Evolutionary conservation across 2,113 vertebrate species (phyloP).

Genomic region (Sclerurus mexicanus): DNA sequence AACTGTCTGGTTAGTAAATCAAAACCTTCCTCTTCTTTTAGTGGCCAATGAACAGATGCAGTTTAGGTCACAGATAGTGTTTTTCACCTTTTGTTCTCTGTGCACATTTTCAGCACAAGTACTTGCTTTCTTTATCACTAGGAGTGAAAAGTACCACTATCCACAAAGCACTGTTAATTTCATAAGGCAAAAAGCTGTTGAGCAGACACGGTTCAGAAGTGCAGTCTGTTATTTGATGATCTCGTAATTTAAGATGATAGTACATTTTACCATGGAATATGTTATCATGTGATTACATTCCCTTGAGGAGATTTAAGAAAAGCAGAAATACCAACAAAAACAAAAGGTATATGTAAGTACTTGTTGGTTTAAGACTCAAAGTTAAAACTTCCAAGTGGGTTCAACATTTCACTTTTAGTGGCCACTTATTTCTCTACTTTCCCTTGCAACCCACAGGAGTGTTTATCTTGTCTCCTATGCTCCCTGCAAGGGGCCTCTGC

Average conservation of each 20-base stretch:
- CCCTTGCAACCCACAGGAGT: neutral
- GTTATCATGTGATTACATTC: neutral
- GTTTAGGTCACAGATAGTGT: slow-evolving; percentile 59
- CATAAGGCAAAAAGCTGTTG: neutral
- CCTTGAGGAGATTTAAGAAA: neutral
- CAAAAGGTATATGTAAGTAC: neutral
- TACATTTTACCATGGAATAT: neutral
- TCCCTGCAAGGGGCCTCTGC: neutral
- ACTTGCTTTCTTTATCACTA: neutral
- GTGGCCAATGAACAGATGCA: slow-evolving; percentile 55
- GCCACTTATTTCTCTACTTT: neutral
- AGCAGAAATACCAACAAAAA: neutral
- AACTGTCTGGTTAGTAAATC: slow-evolving; percentile 68
- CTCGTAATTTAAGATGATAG: neutral
- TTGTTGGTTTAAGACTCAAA: neutral
- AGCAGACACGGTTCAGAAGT: neutral
- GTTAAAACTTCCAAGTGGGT: neutral
- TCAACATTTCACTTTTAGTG: neutral
- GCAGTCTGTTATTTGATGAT: neutral
- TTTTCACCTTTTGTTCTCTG: slow-evolving; percentile 17
- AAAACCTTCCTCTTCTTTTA: slow-evolving; percentile 63
- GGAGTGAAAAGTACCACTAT: neutral
- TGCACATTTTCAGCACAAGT: slow-evolving; percentile 10
- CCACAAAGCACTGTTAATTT: neutral
- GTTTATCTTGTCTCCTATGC: neutral